Base-by-base conservation (phyloP, 2,113 vertebrate species). In the Marcusenius ussheri region DNA sequence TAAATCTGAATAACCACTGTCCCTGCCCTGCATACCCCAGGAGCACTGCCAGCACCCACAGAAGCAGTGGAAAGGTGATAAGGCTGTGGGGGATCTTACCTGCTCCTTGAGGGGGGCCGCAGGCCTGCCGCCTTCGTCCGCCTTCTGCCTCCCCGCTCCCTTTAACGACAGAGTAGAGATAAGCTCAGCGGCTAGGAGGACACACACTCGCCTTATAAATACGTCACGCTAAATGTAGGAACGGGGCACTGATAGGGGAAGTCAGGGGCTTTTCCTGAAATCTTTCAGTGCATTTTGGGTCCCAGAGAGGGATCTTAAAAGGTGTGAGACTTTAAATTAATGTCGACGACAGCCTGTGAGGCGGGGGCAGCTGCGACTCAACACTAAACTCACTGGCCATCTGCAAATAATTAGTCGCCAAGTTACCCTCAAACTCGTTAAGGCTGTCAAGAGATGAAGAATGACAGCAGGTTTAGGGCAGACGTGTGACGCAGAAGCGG, bases 111-210 rank as follows among this genome's bases (percentile, higher is more conserved):
- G 2, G 0, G 89, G 92, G 90, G 92, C 92, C 56, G 90, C 90
- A 90, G 93, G 92, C 91, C 93, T 93, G 17, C 93, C 91, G 91
- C 92, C 92, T 49, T 91, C 91, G 89, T 95, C 93, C 74, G 83
- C 91, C 50, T 89, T 88, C 90, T 93, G 94, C 89, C 91, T 93
- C 89, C 91, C 91, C 2, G 58, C 27, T 50, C 87, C 66, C 90
- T 88, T 88, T 50, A 84, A 77, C 89, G 89, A 89, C 91, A 93
- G 91, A 88, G 89, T 21, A 89, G 70, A 70, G 15, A 21, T n/a
- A 87, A 21, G 35, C 4, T 49, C 62, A 70, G 80, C 17, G 24
- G 53, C 87, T 11, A 1, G 1, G 47, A 53, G 3, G 62, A 17
- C 35, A 42, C 35, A 42, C 3, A 19, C 35, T 31, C 35, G 4